These are phyloP conservation scores for Balaeniceps rex DNA, from an alignment of 2,113 vertebrate genomes.

Conservation along the genomic window DNA sequence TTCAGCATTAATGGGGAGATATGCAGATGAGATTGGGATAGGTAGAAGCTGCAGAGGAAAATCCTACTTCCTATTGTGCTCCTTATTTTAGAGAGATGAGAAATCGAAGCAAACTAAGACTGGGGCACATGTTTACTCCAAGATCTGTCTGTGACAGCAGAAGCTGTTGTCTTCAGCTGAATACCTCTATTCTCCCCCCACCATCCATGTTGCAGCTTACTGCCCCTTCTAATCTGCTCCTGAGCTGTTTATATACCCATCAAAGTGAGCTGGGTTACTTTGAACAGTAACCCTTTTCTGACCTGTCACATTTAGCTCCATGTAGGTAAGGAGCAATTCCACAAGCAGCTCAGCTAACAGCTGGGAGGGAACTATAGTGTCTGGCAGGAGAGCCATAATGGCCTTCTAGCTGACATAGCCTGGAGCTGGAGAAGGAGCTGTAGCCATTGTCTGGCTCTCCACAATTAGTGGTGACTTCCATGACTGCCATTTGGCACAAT, in stretches of 20 bases:
- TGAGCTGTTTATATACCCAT: not conserved
- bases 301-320: not conserved
- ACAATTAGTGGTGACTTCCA: not conserved
- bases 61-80: not conserved
- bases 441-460: not conserved
- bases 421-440: not conserved
- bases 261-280: not conserved
- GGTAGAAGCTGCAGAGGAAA: not conserved
- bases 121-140: not conserved
- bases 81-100: not conserved
- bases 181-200: not conserved
- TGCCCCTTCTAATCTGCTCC: not conserved
- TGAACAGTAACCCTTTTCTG: not conserved
- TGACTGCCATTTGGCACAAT: not conserved
- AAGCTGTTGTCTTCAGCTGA: not conserved
- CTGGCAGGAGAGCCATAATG: not conserved
- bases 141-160: not conserved
- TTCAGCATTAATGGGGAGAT: not conserved
- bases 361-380: not conserved
- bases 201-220: not conserved
- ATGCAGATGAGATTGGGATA: not conserved
- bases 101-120: not conserved
- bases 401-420: not conserved
- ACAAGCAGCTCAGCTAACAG: not conserved
- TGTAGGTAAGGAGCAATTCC: not conserved